phyloP scores from a whole-genome alignment of 2,113 vertebrate species.

The Hippopotamus amphibius region DNA sequence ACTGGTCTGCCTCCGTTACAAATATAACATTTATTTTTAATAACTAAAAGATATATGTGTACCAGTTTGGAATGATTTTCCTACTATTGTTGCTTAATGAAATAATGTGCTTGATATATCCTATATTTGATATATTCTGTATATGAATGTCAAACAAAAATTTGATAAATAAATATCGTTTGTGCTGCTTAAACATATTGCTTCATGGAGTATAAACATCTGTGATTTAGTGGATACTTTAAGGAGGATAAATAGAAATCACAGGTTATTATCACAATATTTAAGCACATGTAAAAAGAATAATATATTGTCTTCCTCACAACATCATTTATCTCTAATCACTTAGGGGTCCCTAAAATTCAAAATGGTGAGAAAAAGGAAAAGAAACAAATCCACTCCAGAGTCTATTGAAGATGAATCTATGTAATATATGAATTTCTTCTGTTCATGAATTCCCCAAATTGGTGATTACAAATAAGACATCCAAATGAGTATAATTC shows the following conservation, averaged over 20 bases:
- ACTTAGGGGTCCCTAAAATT: neutral
- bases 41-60: neutral
- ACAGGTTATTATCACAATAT: neutral
- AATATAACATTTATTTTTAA: neutral
- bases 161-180: neutral
- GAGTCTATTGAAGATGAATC: neutral
- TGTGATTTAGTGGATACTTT: neutral
- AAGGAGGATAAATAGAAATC: neutral
- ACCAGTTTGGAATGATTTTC: neutral
- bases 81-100: neutral
- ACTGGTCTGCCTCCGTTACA: neutral
- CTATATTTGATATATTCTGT: neutral
- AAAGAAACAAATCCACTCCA: neutral
- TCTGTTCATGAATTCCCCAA: neutral
- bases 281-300: neutral
- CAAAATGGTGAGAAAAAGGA: neutral
- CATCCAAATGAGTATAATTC: neutral
- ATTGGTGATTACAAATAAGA: neutral
- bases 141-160: neutral
- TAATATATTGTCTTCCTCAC: neutral
- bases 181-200: neutral
- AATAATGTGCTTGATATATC: neutral
- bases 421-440: neutral
- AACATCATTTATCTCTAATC: neutral
- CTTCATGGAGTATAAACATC: neutral